Conservation (phyloP, 2,888 invertebrate species). For the Drosophila merina region DNA sequence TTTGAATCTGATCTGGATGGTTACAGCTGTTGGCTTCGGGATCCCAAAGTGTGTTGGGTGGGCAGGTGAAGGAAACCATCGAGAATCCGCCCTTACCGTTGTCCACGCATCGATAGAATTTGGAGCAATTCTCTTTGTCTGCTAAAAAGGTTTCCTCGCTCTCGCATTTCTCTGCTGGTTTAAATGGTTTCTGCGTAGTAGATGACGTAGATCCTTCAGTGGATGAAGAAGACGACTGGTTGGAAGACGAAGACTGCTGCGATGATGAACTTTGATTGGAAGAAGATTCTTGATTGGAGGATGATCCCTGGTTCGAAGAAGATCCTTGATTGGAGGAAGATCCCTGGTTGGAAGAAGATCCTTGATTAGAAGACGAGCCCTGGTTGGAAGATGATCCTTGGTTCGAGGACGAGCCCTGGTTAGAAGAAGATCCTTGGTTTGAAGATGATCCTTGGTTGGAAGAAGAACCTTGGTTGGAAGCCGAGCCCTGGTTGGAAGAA, state of each 20-base stretch:
- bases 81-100: conserved; percentile 84
- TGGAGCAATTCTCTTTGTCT: conserved; percentile 85
- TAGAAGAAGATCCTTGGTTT: conserved; percentile 43
- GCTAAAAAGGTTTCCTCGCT: conserved; percentile 83
- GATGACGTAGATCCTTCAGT: conserved; percentile 30
- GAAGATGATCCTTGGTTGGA: conserved; percentile 30
- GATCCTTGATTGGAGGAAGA: conserved; percentile 28
- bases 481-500: conserved; percentile 23
- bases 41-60: conserved; percentile 86
- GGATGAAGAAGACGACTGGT: conserved; percentile 47
- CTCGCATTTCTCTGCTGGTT: conserved; percentile 78
- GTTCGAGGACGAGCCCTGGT: conserved; percentile 26
- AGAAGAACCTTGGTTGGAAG: conserved; percentile 19
- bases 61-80: conserved; percentile 85
- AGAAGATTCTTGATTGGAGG: conserved; percentile 26
- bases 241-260: conserved; percentile 37
- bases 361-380: conserved; percentile 40
- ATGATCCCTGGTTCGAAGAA: conserved; percentile 44
- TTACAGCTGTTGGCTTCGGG: conserved; percentile 85
- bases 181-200: conserved; percentile 71
- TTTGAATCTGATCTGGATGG: conserved; percentile 74
- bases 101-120: conserved; percentile 86
- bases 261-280: conserved; percentile 28
- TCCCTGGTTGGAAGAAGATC: conserved; percentile 44
- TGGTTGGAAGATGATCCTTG: conserved; percentile 43